These are phyloP conservation scores for Taphrorychus bicolor DNA, from an alignment of 2,888 invertebrate species.

Conservation along the genomic window DNA sequence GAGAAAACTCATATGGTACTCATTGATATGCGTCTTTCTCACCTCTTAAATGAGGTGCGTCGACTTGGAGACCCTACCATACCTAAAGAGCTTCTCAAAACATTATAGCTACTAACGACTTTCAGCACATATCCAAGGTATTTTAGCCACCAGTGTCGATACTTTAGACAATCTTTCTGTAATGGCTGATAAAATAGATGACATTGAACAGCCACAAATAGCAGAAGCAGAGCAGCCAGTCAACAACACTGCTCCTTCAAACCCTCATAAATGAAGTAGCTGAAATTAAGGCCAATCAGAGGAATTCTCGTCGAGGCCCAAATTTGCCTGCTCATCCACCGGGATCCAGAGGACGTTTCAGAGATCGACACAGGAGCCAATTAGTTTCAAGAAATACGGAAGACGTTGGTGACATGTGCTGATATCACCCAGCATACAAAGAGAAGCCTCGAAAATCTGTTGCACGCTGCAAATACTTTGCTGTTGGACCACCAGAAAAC, in stretches of 20 bases:
- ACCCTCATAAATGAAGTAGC: no score
- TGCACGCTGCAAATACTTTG: background rate
- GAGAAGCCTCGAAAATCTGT: background rate
- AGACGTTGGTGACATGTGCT: no score
- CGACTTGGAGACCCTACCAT: background rate
- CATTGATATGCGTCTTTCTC: background rate
- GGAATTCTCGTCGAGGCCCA: no score
- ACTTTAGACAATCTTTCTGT: no score
- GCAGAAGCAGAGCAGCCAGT: no score
- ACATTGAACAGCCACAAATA: background rate
- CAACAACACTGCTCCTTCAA: no score
- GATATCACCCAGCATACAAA: background rate
- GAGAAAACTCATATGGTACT: no score
- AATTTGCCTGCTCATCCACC: no score
- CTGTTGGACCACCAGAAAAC: background rate
- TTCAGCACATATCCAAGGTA: background rate
- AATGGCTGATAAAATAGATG: background rate
- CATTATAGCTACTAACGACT: background rate
- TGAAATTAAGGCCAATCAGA: no score
- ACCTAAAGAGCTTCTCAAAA: background rate
- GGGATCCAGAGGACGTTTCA: no score
- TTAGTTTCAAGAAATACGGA: no score
- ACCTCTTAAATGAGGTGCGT: background rate
- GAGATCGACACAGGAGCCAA: no score
- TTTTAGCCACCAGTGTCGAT: background rate